phyloP scores from a whole-genome alignment of 2,888 invertebrate species.

The Meandrusa payeni region DNA sequence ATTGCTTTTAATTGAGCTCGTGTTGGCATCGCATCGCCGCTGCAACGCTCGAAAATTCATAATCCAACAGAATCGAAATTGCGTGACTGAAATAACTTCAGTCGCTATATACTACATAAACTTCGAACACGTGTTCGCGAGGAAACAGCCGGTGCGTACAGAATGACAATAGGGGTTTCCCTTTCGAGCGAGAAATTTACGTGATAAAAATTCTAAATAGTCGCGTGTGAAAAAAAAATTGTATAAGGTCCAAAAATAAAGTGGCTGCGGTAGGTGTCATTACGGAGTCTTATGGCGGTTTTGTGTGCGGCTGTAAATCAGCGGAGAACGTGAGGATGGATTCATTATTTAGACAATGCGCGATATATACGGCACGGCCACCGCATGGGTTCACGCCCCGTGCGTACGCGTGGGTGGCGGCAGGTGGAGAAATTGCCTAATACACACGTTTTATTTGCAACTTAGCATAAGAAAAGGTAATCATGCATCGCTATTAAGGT shows the following conservation, averaged over 20 bases:
- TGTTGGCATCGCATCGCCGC: conserved; percentile 42
- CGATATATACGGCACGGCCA: conserved; percentile 31
- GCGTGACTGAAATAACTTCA: conserved; percentile 73
- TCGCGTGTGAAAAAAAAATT: conserved; percentile 75
- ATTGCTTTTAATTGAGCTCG: conserved; percentile 54
- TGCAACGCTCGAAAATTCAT: conserved; percentile 57
- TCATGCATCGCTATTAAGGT: neutral
- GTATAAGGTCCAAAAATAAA: conserved; percentile 70
- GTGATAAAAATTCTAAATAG: conserved; percentile 76
- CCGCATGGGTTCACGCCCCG: conserved; percentile 21
- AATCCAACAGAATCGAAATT: conserved; percentile 58
- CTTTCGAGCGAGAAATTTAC: conserved; percentile 79
- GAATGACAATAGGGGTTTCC: conserved; percentile 79
- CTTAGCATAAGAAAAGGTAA: conserved; percentile 1
- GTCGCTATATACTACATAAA: conserved; percentile 44
- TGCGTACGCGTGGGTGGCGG: conserved; percentile 3
- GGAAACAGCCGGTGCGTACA: conserved; percentile 63
- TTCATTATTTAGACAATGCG: conserved; percentile 68
- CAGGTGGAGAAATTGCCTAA: conserved; percentile 3
- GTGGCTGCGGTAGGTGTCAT: conserved; percentile 76
- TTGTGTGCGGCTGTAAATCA: conserved; percentile 69
- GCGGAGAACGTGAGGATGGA: conserved; percentile 67
- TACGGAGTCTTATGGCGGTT: conserved; percentile 68
- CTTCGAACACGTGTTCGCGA: conserved; percentile 72
- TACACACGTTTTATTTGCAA: conserved; percentile 5